Conservation (phyloP, 2,797 vertebrate genomes). For the Potorous gilbertii region DNA sequence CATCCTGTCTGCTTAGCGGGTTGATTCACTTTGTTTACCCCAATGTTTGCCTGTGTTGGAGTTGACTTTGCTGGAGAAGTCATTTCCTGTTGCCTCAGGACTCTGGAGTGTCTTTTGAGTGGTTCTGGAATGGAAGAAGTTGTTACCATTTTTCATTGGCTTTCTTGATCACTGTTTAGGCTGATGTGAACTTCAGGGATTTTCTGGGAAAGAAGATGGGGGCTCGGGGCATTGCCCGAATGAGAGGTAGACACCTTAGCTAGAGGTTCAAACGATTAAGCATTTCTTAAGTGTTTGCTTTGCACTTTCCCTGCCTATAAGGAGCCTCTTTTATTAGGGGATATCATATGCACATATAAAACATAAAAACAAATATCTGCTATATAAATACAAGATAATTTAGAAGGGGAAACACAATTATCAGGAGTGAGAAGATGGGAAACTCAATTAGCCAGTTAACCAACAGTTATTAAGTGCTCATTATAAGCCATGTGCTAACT, state of each 20-base stretch:
- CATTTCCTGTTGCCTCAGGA: not conserved
- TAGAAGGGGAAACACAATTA: not conserved
- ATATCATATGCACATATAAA: not conserved
- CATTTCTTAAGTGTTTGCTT: not conserved
- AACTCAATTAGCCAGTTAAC: not conserved
- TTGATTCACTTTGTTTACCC: not conserved
- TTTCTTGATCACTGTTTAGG: not conserved
- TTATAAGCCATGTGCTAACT: not conserved
- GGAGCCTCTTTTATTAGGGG: not conserved
- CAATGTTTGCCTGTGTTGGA: not conserved
- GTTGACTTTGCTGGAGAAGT: not conserved
- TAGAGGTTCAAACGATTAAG: not conserved
- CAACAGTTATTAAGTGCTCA: not conserved
- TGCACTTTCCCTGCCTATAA: not conserved
- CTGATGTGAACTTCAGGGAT: not conserved
- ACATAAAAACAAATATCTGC: not conserved
- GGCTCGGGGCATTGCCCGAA: not conserved
- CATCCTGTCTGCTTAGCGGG: not conserved
- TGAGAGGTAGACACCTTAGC: not conserved
- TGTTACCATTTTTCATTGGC: not conserved
- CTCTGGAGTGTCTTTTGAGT: not conserved
- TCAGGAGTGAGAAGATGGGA: not conserved
- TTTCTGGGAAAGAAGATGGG: not conserved
- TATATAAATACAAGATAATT: not conserved
- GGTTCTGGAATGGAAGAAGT: not conserved